A percentile compares a stretch with the other conserved stretches of the same genome.
Evolutionary conservation across 2,888 invertebrate genomes (phyloP).

Genomic region (Clostera curtula): DNA sequence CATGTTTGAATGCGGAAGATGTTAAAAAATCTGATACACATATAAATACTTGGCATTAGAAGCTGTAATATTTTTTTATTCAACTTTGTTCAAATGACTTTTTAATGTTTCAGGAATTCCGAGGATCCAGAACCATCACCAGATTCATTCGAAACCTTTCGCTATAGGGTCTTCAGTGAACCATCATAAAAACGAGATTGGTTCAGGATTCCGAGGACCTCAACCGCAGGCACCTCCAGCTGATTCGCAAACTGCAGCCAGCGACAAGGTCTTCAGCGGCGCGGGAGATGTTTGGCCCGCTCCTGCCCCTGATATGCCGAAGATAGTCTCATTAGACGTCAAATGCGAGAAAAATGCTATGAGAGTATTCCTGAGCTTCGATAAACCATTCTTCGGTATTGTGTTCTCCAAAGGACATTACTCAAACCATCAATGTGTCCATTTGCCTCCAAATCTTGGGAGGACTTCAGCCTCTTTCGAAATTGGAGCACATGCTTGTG

Average conservation of each 20-base stretch:
- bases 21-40: no score
- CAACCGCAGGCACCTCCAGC: conserved; percentile 68
- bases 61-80: no score
- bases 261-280: conserved; percentile 74
- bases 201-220: conserved; percentile 83
- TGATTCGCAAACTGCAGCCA: conserved; percentile 73
- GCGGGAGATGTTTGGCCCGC: conserved; percentile 90
- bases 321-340: conserved; percentile 92
- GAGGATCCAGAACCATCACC: conserved; percentile 67
- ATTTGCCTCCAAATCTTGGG: conserved; percentile 91
- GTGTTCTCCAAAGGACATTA: conserved; percentile 96
- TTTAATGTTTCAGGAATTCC: conserved; percentile 50
- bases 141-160: conserved; percentile 65
- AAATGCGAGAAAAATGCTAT: conserved; percentile 96
- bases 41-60: no score
- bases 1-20: no score
- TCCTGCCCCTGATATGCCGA: conserved; percentile 92
- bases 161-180: conserved; percentile 60
- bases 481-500: conserved; percentile 92
- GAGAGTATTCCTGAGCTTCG: conserved; percentile 95
- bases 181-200: conserved; percentile 67
- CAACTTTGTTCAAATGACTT: no score
- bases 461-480: conserved; percentile 92
- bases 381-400: conserved; percentile 96
- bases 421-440: conserved; percentile 93